Conservation (phyloP, 2,797 vertebrate species). For the Adelosebastes latens region DNA sequence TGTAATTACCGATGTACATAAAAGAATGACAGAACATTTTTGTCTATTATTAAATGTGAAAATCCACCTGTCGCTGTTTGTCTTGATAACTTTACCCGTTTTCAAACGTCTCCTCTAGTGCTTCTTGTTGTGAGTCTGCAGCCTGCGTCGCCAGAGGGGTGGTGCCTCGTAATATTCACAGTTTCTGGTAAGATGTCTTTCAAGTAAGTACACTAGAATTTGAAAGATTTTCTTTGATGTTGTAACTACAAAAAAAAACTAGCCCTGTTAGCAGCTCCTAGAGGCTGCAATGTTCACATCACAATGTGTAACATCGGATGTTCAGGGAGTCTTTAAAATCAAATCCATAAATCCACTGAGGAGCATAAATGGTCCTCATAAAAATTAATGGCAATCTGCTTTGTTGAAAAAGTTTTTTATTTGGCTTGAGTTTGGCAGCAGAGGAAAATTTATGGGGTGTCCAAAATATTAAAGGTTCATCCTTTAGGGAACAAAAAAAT, state of each 20-base stretch:
- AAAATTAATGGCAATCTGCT: neutral
- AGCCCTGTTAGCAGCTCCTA: neutral
- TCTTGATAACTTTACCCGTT: neutral
- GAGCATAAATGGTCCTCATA: neutral
- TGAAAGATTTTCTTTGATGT: constrained; percentile 11
- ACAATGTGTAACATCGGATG: neutral
- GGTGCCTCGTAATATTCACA: neutral
- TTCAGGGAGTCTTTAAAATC: constrained; percentile 3
- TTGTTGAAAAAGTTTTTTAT: neutral
- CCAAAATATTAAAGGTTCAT: neutral
- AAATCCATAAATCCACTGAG: neutral
- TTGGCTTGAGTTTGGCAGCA: neutral
- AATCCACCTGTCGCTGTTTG: constrained; percentile 55
- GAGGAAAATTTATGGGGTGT: neutral
- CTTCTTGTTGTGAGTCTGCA: neutral
- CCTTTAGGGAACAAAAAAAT: neutral
- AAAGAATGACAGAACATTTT: constrained; percentile 90
- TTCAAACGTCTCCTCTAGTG: neutral
- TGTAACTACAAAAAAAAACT: constrained; percentile 13
- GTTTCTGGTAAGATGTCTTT: constrained; percentile 3
- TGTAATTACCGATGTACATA: constrained; percentile 93
- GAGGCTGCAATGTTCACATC: neutral
- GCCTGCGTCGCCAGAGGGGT: neutral
- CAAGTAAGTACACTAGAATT: neutral
- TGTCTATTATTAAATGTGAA: constrained; percentile 94